These are phyloP conservation scores for Dreissena rostriformis DNA, from an alignment of 1,140 invertebrate genomes.

Conservation along the genomic window DNA sequence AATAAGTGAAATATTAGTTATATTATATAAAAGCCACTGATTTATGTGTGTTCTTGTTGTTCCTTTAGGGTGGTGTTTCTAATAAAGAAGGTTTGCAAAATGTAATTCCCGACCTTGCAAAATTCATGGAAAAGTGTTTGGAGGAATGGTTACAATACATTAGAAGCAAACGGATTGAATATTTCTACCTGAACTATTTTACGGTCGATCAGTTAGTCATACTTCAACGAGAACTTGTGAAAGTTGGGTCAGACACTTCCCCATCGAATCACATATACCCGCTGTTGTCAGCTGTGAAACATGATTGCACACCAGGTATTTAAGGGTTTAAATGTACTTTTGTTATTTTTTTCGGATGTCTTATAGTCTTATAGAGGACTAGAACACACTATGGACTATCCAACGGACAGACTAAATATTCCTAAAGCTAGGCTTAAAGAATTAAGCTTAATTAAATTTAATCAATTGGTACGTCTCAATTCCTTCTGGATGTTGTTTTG, in stretches of 20 bases:
- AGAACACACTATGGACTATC: too few species aligned
- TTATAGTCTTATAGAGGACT: too few species aligned
- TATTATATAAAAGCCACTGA: too few species aligned
- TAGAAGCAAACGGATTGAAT: conserved; percentile 63
- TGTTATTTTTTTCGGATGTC: background rate
- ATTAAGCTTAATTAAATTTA: too few species aligned
- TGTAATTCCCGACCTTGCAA: conserved; percentile 61
- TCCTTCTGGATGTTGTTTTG: too few species aligned
- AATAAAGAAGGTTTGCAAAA: background rate
- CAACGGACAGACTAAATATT: too few species aligned
- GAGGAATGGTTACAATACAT: conserved; percentile 71
- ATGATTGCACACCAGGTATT: conserved; percentile 52
- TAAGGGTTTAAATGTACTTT: background rate
- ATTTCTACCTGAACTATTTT: conserved; percentile 71
- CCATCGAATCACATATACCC: conserved; percentile 61
- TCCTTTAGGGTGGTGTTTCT: background rate
- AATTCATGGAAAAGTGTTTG: conserved; percentile 72
- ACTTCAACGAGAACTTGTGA: conserved; percentile 69
- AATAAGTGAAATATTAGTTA: too few species aligned
- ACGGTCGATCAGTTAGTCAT: conserved; percentile 75
- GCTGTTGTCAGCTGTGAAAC: conserved; percentile 64
- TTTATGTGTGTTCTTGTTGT: too few species aligned
- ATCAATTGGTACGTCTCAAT: too few species aligned
- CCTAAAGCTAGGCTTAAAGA: too few species aligned
- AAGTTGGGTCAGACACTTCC: conserved; percentile 42